Evolutionary conservation across 2,888 invertebrate genomes (phyloP).

Genomic region (Operophtera brumata): DNA sequence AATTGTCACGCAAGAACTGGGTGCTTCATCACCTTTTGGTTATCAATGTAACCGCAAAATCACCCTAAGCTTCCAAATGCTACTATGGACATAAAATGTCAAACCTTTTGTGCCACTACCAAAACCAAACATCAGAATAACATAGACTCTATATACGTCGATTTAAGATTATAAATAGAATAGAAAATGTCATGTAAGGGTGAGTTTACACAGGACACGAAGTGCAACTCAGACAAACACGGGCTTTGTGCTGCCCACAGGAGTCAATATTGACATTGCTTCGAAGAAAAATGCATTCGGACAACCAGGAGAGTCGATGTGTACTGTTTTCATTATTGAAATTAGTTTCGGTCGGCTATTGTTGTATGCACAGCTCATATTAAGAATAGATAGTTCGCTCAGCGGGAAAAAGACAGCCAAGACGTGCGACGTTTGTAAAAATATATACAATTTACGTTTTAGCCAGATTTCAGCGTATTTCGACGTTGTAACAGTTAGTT

Average conservation of each 20-base stretch:
- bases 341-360: constrained; percentile 59
- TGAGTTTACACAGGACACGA: constrained; percentile 76
- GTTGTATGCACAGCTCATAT: constrained; percentile 43
- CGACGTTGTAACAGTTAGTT: too few relatives aligned
- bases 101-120: constrained; percentile 65
- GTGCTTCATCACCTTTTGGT: too few relatives aligned
- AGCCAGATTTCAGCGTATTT: too few relatives aligned
- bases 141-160: constrained; percentile 38
- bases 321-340: constrained; percentile 76
- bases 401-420: too few relatives aligned
- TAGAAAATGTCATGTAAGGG: constrained; percentile 65
- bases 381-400: constrained; percentile 4
- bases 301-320: constrained; percentile 67
- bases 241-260: constrained; percentile 75
- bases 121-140: constrained; percentile 28
- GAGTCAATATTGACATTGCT: constrained; percentile 74
- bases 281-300: constrained; percentile 78
- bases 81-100: constrained; percentile 72
- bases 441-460: too few relatives aligned
- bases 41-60: constrained; percentile 68
- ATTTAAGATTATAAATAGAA: constrained; percentile 43
- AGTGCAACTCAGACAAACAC: constrained; percentile 78
- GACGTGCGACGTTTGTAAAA: too few relatives aligned
- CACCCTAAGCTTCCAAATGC: constrained; percentile 74
- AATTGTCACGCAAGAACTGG: too few relatives aligned